Evolutionary conservation across 2,888 invertebrate species (phyloP), one percentile per base, ranked within the genome.

Genomic region (Drosophila ustulata): DNA sequence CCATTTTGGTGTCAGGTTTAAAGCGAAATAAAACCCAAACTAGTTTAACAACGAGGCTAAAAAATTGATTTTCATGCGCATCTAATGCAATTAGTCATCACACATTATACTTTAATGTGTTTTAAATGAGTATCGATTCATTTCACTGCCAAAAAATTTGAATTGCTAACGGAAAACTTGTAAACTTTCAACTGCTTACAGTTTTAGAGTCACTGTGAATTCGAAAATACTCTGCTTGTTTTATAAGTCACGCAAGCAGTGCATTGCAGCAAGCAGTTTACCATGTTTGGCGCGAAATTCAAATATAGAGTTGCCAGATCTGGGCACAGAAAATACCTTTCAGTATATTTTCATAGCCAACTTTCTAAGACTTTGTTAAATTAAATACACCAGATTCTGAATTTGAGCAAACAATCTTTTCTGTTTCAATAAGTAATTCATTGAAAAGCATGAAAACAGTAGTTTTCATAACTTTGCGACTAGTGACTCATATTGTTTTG

Each of bases 21-120:
- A 7, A 18, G 6, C 3, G 2, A 18, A 67, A 47, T 73, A 63
- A 63, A 46, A 4, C 3, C 8, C 4, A 34, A 1, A 7, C 7
- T n/a, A 6, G 28, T 13, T 39, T 23, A 5, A 11, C 7, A 2
- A 4, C n/a, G n/a, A n/a, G 18, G 1, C 28, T 47, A 5, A 39
- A 11, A 3, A 68, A 32, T 57, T 45, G 1, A 7, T 7, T 47
- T 50, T 30, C 6, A 4, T 13, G 11, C 18, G 59, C 3, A 3
- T 25, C 50, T 6, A 59, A 59, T 50, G 13, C 23, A 18, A 59
- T 59, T 50, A 13, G 7, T 28, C 25, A 2, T 2, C n/a, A 41
- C 3, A 25, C 18, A 8, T 30, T 8, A 26, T 26, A 7, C 11
- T 23, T 6, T 11, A 45, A 6, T 3, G 13, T 3, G 4, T 28